Base-by-base conservation (phyloP, 2,113 vertebrate species). In the Ochotona curzoniae region DNA sequence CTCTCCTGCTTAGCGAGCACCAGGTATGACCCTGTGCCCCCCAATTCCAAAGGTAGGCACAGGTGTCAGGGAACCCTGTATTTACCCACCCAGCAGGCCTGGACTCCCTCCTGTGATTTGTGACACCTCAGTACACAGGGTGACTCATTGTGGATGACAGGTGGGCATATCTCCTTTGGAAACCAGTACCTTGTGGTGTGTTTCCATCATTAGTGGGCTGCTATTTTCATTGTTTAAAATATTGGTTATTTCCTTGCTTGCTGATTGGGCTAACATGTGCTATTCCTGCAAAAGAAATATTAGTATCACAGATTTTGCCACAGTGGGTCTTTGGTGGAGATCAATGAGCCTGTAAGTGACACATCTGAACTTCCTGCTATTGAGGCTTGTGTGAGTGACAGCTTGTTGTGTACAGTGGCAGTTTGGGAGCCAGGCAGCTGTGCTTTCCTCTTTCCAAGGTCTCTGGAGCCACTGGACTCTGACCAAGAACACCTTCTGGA, bases 281-380 rank as follows among this genome's bases (percentile, higher is more conserved):
- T 91, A 67, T 84, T 78, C 35, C 47, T 63, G 49, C 10, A 83
- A 64, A 93, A 78, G 89, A 87, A 89, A 83, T 76, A 82, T 80
- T 82, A 80, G 92, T 60, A 30, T 10, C 4, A 6, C 2, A 21
- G 28, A 18, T 21, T 7, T 81, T 64, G 7, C 71, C 32, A 61
- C 74, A 38, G 60, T 44, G 81, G 38, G 49, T 32, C 90, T 93
- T 95, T 87, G 32, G 61, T 63, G 44, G n/a, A 60, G 63, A 73
- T 79, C 20, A 12, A 30, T 18, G 73, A 74, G 23, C 74, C 88
- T 20, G 7, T 44, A 38, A 18, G 14, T 54, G 26, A n/a, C 25
- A 1, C 38, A 11, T 38, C 67, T 38, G 80, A 87, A 25, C 73
- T 78, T 57, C 26, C 71, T 74, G 57, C 61, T 61, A 47, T 74